Evolutionary conservation across 2,797 vertebrate genomes (phyloP).

Genomic region (Centropyge bicolor): DNA sequence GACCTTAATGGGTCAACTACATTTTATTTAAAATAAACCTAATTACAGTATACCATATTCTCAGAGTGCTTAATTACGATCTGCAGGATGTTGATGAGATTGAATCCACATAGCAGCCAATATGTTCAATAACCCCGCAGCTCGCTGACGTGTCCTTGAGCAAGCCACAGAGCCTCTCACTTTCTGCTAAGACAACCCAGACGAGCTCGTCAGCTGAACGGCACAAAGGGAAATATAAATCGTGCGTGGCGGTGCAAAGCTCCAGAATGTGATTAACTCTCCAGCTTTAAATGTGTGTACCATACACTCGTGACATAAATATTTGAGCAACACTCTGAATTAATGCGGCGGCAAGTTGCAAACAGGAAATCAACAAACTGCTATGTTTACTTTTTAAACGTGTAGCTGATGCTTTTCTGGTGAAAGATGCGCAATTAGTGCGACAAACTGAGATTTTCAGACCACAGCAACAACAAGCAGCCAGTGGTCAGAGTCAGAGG

Average conservation of each 20-base stretch:
- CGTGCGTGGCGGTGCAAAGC: not conserved
- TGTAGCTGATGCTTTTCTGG: constrained; percentile 1
- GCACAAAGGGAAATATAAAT: constrained; percentile 33
- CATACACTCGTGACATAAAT: constrained; percentile 40
- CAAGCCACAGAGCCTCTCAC: not conserved
- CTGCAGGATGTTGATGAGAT: constrained; percentile 21
- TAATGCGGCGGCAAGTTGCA: constrained; percentile 28
- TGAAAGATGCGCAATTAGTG: constrained; percentile 13
- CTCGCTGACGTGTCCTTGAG: constrained; percentile 19
- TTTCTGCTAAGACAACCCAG: constrained; percentile 2
- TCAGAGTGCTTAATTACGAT: constrained; percentile 31
- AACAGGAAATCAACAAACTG: constrained; percentile 42
- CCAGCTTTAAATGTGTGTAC: constrained; percentile 36
- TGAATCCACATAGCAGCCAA: constrained; percentile 19
- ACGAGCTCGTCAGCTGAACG: not conserved
- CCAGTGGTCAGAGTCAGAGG: not conserved
- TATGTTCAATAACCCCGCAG: constrained; percentile 8
- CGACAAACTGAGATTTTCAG: not conserved
- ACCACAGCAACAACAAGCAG: not conserved
- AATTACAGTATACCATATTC: constrained; percentile 24
- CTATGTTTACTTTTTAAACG: constrained; percentile 38
- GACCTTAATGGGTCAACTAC: constrained; percentile 25
- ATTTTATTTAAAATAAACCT: constrained; percentile 57
- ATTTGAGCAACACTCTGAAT: constrained; percentile 47
- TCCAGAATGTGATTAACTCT: constrained; percentile 32